Conservation (phyloP, 2,113 vertebrate species). For the Phrynosoma blainvillii region DNA sequence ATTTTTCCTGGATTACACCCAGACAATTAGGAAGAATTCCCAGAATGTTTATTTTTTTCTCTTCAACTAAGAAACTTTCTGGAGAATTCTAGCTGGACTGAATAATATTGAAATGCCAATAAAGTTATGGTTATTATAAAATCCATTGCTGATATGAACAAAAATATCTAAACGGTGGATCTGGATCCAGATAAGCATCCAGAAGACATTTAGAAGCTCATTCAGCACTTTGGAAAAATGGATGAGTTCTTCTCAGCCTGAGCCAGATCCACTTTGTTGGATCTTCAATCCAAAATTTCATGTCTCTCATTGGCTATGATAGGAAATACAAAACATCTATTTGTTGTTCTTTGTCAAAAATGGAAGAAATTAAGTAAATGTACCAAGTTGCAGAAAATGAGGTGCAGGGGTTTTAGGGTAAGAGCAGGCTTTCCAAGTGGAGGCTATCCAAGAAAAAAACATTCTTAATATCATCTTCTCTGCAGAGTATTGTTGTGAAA, state of each 20-base stretch:
- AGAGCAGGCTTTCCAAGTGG: no score
- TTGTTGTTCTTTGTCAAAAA: no score
- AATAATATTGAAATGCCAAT: not conserved
- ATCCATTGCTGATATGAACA: not conserved
- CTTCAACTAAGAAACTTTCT: not conserved
- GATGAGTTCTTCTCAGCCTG: not conserved
- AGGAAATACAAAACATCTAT: not conserved
- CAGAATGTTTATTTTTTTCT: not conserved
- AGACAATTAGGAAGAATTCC: not conserved
- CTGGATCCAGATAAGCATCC: not conserved
- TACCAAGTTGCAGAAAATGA: no score
- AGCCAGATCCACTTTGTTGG: not conserved
- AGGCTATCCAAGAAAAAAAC: no score
- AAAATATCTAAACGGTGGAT: not conserved
- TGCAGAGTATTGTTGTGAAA: no score
- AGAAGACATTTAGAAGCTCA: not conserved
- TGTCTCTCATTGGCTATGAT: not conserved
- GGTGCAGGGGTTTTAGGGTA: no score
- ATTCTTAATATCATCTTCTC: no score
- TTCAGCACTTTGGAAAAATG: not conserved
- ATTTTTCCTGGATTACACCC: not conserved
- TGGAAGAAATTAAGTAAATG: no score
- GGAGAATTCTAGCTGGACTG: not conserved
- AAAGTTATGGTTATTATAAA: not conserved
- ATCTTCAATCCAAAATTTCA: not conserved